These are phyloP conservation scores for Panagrolaimus sp. DNA, from an alignment of 1,140 invertebrate species.

Conservation along the genomic window DNA sequence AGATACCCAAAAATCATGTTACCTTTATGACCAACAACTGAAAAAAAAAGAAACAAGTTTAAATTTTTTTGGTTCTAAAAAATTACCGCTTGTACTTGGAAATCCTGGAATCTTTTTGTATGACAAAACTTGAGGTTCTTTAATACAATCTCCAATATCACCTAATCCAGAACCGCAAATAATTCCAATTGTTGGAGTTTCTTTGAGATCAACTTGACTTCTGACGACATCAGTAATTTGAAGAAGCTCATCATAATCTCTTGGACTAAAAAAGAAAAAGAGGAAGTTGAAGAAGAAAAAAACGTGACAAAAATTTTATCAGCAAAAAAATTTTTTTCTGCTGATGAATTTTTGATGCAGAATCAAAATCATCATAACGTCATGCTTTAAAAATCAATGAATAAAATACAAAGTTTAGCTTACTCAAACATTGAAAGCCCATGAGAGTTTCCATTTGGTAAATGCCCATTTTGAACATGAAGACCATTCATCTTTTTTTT, in stretches of 20 bases:
- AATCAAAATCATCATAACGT: too few relatives aligned
- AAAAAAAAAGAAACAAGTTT: conserved; percentile 13
- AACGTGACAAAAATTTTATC: too few relatives aligned
- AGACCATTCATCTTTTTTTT: too few relatives aligned
- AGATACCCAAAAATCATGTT: conserved; percentile 54
- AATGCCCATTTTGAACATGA: too few relatives aligned
- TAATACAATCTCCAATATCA: conserved; percentile 42
- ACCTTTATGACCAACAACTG: conserved; percentile 54
- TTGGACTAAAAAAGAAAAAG: conserved; percentile 39
- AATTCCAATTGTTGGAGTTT: conserved; percentile 45
- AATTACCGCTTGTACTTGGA: conserved; percentile 37
- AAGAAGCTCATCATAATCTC: conserved; percentile 51
- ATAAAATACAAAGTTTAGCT: too few relatives aligned
- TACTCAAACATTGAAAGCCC: too few relatives aligned
- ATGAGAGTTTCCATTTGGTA: too few relatives aligned
- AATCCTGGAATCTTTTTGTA: conserved; percentile 55
- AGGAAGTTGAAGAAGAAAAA: background rate
- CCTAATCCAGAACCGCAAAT: conserved; percentile 58
- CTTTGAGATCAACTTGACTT: conserved; percentile 29
- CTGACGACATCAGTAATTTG: conserved; percentile 38
- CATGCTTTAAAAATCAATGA: too few relatives aligned
- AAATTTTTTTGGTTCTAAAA: background rate
- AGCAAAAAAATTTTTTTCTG: too few relatives aligned
- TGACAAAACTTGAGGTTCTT: conserved; percentile 44
- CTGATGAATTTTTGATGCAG: too few relatives aligned